Percentiles rank a stretch among this genome's conserved stretches.
These are phyloP conservation scores for Ephydatia muelleri DNA, from an alignment of 37 sponge, comb jelly and placozoan species.

Conservation along the genomic window DNA sequence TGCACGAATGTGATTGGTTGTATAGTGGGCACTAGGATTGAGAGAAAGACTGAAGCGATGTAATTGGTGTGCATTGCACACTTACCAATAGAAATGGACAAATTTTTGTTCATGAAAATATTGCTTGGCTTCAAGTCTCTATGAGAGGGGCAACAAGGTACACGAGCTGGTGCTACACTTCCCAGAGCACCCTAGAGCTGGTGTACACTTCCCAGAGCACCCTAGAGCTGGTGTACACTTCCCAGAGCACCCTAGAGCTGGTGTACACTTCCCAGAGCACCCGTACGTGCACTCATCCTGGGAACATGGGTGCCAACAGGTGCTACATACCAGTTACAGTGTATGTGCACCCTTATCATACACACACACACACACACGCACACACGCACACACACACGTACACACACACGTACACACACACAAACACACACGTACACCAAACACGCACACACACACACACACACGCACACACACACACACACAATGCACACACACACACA, in stretches of 20 bases:
- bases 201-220: too few species aligned
- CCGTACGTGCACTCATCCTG: too few species aligned
- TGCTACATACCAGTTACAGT: too few species aligned
- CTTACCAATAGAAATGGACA: neutral
- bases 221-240: neutral
- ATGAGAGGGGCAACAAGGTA: neutral
- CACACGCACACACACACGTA: neutral
- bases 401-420: conserved; percentile 7
- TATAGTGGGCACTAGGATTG: too few species aligned
- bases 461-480: too few species aligned
- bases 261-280: too few species aligned
- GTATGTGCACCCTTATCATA: too few species aligned
- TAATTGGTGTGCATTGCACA: neutral
- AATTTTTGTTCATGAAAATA: neutral
- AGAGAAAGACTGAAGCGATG: too few species aligned
- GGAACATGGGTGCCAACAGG: too few species aligned
- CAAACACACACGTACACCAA: conserved; percentile 7
- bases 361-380: neutral
- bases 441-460: neutral
- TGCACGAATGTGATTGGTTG: too few species aligned
- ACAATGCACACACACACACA: too few species aligned
- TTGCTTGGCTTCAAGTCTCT: neutral
- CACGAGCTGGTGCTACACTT: neutral
- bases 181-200: neutral
- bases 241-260: neutral